Conservation (phyloP, 1,140 invertebrate species). For the Metaphire vulgaris region DNA sequence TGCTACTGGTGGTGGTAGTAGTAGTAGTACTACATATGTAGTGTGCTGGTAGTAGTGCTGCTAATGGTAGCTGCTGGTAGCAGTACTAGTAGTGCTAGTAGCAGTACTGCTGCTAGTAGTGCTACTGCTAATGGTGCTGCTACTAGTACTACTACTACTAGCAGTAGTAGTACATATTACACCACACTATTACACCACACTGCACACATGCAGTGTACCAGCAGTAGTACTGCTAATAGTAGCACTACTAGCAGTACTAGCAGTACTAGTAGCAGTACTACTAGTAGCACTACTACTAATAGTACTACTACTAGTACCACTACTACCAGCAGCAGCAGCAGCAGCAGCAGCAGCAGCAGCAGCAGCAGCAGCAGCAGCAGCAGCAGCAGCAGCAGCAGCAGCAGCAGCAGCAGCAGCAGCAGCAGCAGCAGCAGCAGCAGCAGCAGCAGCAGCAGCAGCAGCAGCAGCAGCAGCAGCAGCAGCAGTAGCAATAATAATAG, state of each 20-base stretch:
- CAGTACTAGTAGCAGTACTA: background rate
- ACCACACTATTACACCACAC: too few relatives aligned
- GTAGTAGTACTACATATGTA: too few relatives aligned
- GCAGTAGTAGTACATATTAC: too few relatives aligned
- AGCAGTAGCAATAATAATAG: background rate
- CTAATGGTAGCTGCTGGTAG: too few relatives aligned
- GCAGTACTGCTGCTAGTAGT: too few relatives aligned
- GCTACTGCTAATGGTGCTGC: too few relatives aligned
- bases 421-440: background rate
- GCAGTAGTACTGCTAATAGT: background rate
- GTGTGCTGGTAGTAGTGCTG: too few relatives aligned
- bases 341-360: background rate
- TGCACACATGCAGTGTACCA: too few relatives aligned
- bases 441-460: background rate
- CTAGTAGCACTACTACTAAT: background rate
- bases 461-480: background rate
- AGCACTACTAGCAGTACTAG: background rate
- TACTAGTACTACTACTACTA: too few relatives aligned
- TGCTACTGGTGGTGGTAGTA: background rate
- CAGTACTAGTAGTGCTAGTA: too few relatives aligned
- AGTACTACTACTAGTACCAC: background rate
- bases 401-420: background rate
- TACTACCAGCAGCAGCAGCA: background rate
- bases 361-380: slow-evolving; percentile 2
- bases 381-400: slow-evolving; percentile 8